These are phyloP conservation scores for Bedellia somnulentella DNA, from an alignment of 2,888 invertebrate species.

Conservation along the genomic window DNA sequence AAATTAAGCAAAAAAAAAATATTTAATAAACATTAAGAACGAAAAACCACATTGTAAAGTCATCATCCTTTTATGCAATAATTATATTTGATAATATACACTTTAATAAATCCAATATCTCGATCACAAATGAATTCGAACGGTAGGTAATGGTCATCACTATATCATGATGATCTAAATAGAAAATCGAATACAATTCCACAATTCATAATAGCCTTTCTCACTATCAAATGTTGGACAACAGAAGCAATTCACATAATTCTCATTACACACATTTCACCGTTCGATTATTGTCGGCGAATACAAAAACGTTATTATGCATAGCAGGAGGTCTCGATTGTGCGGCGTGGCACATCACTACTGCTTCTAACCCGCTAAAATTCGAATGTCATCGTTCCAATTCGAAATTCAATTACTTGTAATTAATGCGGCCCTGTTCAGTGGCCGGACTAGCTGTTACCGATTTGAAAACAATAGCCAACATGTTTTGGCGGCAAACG, in stretches of 20 bases:
- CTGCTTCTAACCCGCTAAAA: slow-evolving; percentile 51
- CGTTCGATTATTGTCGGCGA: slow-evolving; percentile 42
- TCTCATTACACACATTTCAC: slow-evolving; percentile 58
- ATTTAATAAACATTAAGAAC: no score
- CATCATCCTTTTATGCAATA: no score
- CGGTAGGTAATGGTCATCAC: no score
- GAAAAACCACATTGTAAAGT: no score
- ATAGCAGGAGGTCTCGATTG: slow-evolving; percentile 46
- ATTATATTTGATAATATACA: no score
- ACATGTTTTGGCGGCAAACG: slow-evolving; percentile 24
- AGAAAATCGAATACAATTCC: neutral
- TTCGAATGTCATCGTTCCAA: slow-evolving; percentile 67
- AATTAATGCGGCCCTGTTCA: slow-evolving; percentile 65
- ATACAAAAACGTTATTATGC: slow-evolving; percentile 48
- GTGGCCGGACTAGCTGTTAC: slow-evolving; percentile 45
- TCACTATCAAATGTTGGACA: slow-evolving; percentile 38
- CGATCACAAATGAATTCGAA: no score
- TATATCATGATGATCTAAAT: neutral
- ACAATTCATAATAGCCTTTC: slow-evolving; percentile 4
- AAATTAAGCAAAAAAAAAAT: no score
- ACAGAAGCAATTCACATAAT: slow-evolving; percentile 57
- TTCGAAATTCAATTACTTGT: slow-evolving; percentile 67
- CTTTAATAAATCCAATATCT: no score
- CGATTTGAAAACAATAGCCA: slow-evolving; percentile 47
- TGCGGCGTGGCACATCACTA: slow-evolving; percentile 54